Conservation (phyloP, 2,113 vertebrate species). For the Corythornis vintsioides region DNA sequence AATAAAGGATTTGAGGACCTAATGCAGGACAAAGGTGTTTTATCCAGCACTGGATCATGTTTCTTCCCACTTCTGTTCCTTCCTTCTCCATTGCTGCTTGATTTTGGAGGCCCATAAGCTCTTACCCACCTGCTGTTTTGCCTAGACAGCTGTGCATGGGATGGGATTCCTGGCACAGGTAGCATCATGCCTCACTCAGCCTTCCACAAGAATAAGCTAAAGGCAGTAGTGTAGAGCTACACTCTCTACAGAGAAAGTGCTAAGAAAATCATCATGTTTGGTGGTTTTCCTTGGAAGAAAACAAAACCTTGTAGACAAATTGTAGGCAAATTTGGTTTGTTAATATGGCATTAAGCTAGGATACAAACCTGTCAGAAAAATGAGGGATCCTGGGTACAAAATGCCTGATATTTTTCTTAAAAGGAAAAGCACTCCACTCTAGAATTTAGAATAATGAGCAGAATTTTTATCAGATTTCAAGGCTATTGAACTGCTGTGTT, state of each 20-base stretch:
- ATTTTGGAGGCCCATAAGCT: neutral
- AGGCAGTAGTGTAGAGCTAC: neutral
- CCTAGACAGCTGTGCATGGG: no score
- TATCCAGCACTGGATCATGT: neutral
- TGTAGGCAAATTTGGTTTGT: neutral
- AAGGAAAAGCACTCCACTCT: rapidly evolving
- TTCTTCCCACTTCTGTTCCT: neutral
- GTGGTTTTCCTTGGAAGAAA: neutral
- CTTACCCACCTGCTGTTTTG: neutral
- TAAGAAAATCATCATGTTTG: neutral
- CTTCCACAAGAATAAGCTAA: neutral
- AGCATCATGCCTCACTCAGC: neutral
- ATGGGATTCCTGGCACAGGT: neutral
- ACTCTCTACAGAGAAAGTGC: neutral
- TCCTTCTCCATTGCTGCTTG: neutral
- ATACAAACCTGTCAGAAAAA: neutral
- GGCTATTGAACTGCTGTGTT: neutral
- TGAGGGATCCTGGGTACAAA: neutral
- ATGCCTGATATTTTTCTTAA: neutral
- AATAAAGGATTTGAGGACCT: neutral
- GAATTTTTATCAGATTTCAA: neutral
- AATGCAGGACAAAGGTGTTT: neutral
- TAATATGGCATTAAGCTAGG: neutral
- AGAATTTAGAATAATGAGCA: neutral
- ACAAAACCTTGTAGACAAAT: neutral